These are phyloP conservation scores for Metacarcinus magister DNA, from an alignment of 2,888 invertebrate species.

Conservation along the genomic window DNA sequence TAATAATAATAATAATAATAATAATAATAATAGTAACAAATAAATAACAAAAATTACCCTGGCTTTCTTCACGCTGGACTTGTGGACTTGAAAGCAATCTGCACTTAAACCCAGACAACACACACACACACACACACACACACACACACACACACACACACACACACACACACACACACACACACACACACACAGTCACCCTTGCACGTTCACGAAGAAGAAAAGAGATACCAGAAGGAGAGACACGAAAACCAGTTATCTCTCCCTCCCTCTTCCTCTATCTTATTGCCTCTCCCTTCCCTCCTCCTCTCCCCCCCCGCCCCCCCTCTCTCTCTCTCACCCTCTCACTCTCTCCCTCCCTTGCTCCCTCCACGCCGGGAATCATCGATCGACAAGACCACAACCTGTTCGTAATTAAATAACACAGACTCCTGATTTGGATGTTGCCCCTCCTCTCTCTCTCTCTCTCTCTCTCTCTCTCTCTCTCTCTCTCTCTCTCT, in stretches of 20 bases:
- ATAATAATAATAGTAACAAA: background rate
- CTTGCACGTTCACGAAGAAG: background rate
- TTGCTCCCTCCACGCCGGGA: conserved; percentile 1
- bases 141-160: conserved; percentile 55
- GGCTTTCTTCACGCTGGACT: no score
- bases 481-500: conserved; percentile 21
- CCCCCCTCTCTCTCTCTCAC: background rate
- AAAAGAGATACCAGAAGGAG: background rate
- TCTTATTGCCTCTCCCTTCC: background rate
- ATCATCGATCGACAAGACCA: conserved; percentile 19
- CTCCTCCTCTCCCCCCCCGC: background rate
- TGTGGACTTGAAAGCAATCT: no score
- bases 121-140: conserved; percentile 61
- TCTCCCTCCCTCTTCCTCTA: conserved; percentile 29
- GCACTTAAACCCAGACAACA: background rate
- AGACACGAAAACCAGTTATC: background rate
- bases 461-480: conserved; percentile 34
- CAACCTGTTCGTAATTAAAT: conserved; percentile 52
- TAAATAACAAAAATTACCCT: background rate
- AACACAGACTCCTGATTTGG: conserved; percentile 38
- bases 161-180: conserved; percentile 58
- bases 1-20: conserved; percentile 12
- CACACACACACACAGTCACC: conserved; percentile 52
- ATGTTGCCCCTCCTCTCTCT: background rate
- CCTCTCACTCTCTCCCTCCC: conserved; percentile 8